Evolutionary conservation across 2,797 vertebrate genomes (phyloP).

Genomic region (Malurus splendens): DNA sequence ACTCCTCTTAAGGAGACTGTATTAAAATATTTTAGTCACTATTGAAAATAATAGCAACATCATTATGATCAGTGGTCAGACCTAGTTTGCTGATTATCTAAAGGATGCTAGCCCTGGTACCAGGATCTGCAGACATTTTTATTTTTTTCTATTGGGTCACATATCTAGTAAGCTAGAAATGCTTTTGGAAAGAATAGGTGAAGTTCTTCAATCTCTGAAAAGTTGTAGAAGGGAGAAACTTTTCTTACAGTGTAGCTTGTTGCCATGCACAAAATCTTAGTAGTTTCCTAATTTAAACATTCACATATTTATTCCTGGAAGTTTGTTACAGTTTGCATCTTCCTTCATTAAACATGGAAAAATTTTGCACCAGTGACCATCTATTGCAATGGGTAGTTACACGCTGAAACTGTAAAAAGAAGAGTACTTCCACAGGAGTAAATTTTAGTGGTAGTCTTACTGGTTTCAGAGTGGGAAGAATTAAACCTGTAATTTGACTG

Average conservation of each 20-base stretch:
- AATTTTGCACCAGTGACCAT: background rate
- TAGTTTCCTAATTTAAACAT: background rate
- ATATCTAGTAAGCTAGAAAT: background rate
- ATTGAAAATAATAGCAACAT: background rate
- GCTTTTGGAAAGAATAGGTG: background rate
- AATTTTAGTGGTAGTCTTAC: background rate
- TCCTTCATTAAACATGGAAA: background rate
- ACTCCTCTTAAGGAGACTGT: background rate
- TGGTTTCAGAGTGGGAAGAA: background rate
- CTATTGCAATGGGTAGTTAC: background rate
- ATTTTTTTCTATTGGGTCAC: background rate
- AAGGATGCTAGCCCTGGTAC: background rate
- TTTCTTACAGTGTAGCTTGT: background rate
- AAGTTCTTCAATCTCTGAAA: background rate
- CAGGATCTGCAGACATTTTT: background rate
- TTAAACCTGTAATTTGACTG: background rate
- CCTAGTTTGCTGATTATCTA: background rate
- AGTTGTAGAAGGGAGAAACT: background rate
- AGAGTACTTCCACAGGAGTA: background rate
- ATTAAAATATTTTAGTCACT: background rate
- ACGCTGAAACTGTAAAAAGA: background rate
- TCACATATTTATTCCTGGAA: background rate
- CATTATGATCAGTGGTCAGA: background rate
- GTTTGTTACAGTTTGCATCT: background rate
- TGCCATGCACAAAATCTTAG: background rate